These are phyloP conservation scores for Pelobates cultripes DNA, from an alignment of 2,797 vertebrate genomes.

Conservation along the genomic window DNA sequence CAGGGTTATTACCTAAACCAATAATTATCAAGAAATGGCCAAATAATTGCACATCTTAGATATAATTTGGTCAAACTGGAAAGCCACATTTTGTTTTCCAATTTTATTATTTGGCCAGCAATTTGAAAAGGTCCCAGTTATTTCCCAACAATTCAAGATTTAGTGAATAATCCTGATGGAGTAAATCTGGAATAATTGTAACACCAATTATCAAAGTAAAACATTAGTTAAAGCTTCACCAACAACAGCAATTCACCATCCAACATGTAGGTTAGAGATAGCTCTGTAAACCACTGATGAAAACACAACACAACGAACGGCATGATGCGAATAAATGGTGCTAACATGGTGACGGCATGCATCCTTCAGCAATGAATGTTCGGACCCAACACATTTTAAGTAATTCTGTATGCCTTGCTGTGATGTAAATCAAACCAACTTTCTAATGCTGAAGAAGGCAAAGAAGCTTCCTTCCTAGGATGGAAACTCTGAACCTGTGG, in stretches of 20 bases:
- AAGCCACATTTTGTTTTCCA: no score
- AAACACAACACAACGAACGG: slow-evolving; percentile 31
- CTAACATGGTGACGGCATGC: slow-evolving; percentile 52
- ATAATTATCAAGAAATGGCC: no score
- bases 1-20: neutral
- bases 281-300: slow-evolving; percentile 17
- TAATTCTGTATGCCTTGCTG: neutral
- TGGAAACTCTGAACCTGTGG: neutral
- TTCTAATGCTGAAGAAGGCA: neutral
- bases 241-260: slow-evolving; percentile 21
- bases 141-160: no score
- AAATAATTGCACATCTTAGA: no score
- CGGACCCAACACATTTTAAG: slow-evolving; percentile 3
- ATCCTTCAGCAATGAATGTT: slow-evolving; percentile 30
- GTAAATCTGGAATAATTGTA: neutral
- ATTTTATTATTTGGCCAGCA: no score
- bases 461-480: neutral
- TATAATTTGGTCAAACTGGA: no score
- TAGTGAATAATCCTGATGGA: no score
- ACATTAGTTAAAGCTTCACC: slow-evolving; percentile 16
- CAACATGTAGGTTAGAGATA: slow-evolving; percentile 30
- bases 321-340: slow-evolving; percentile 34
- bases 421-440: neutral
- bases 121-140: no score
- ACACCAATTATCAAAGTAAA: neutral